These are phyloP conservation scores for Drosophila merina DNA, from an alignment of 2,888 invertebrate species.

Conservation along the genomic window DNA sequence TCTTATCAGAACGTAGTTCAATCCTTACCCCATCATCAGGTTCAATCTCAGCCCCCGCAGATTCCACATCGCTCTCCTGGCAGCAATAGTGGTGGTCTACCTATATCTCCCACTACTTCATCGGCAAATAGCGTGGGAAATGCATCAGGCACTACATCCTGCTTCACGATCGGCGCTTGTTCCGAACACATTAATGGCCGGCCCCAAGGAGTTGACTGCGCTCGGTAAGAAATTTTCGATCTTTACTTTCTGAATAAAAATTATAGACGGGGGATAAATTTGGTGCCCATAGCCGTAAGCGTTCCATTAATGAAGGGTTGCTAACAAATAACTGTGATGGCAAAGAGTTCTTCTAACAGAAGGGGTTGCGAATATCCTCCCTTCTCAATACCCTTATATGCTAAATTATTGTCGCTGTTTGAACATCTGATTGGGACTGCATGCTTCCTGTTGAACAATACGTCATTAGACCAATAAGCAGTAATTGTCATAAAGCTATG, in stretches of 20 bases:
- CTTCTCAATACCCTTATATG: slow-evolving; percentile 54
- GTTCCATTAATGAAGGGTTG: slow-evolving; percentile 62
- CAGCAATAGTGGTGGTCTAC: slow-evolving; percentile 50
- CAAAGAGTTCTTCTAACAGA: slow-evolving; percentile 10
- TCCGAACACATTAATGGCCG: slow-evolving; percentile 97
- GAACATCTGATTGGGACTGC: slow-evolving; percentile 61
- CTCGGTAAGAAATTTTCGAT: slow-evolving; percentile 84
- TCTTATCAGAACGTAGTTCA: slow-evolving; percentile 25
- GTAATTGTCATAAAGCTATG: slow-evolving; percentile 17
- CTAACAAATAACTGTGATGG: slow-evolving; percentile 5
- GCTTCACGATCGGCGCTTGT: slow-evolving; percentile 94
- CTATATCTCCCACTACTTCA: slow-evolving; percentile 66
- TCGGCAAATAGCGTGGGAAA: slow-evolving; percentile 62
- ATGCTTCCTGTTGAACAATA: slow-evolving; percentile 59
- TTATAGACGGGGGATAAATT: not conserved
- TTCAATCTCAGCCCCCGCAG: slow-evolving; percentile 49
- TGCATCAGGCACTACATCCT: slow-evolving; percentile 58
- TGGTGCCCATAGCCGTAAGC: slow-evolving; percentile 49
- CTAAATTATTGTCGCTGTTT: slow-evolving; percentile 72
- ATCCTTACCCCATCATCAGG: slow-evolving; percentile 20
- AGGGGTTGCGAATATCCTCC: slow-evolving; percentile 35
- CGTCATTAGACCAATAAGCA: slow-evolving; percentile 64
- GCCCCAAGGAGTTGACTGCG: slow-evolving; percentile 96
- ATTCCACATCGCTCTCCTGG: slow-evolving; percentile 54
- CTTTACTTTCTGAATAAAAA: not conserved